phyloP scores from a whole-genome alignment of 1,140 invertebrate species.

The Hyles vespertilio region DNA sequence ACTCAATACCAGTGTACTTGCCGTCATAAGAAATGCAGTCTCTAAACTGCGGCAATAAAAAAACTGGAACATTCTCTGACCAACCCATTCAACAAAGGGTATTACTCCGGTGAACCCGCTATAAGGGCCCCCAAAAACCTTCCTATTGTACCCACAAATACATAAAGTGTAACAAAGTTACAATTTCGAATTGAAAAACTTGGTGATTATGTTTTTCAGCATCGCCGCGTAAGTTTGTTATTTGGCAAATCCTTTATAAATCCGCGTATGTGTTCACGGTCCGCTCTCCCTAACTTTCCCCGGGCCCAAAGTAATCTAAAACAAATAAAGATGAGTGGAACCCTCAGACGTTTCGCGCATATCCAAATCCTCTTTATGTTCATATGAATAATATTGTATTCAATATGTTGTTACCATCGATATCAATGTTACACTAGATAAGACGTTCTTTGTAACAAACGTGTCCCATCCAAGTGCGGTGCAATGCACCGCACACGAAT shows the following conservation, averaged over 20 bases:
- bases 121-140: neutral
- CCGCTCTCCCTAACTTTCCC: slow-evolving; percentile 41
- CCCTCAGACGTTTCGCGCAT: slow-evolving; percentile 54
- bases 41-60: neutral
- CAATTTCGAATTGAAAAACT: slow-evolving; percentile 54
- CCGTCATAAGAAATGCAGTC: too few relatives aligned
- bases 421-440: too few relatives aligned
- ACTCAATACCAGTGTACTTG: too few relatives aligned
- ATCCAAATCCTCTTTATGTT: slow-evolving; percentile 56
- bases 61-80: neutral
- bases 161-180: slow-evolving; percentile 17
- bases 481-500: too few relatives aligned
- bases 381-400: slow-evolving; percentile 57
- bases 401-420: slow-evolving; percentile 46
- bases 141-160: slow-evolving; percentile 14
- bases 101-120: neutral
- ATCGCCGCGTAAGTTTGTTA: slow-evolving; percentile 43
- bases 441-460: too few relatives aligned
- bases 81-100: neutral
- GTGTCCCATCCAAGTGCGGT: too few relatives aligned
- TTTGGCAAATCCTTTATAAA: slow-evolving; percentile 47
- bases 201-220: slow-evolving; percentile 46
- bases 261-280: slow-evolving; percentile 43
- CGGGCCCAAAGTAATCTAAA: slow-evolving; percentile 68
- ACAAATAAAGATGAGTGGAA: slow-evolving; percentile 69